phyloP scores from a whole-genome alignment of 2,113 vertebrate species.

The Trochalopteron elliotii region DNA sequence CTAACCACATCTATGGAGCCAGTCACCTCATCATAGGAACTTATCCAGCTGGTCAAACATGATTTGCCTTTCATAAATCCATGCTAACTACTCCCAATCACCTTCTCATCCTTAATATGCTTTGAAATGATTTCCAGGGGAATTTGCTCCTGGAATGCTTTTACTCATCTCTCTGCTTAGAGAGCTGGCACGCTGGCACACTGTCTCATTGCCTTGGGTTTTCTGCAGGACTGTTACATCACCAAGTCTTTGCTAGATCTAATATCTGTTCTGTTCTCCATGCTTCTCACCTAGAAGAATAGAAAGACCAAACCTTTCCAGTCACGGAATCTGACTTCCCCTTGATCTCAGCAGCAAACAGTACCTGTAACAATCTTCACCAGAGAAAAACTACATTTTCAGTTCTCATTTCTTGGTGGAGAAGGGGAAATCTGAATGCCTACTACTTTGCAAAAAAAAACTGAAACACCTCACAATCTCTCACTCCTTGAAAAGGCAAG shows the following conservation, averaged over 20 bases:
- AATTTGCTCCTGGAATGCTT: background rate
- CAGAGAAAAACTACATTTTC: background rate
- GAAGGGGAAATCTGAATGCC: background rate
- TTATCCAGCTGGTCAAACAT: background rate
- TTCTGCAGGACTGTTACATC: background rate
- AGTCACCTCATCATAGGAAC: background rate
- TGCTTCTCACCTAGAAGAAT: background rate
- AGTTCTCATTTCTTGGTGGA: background rate
- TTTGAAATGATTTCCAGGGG: background rate
- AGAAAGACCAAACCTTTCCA: background rate
- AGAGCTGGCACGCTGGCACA: background rate
- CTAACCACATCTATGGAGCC: background rate
- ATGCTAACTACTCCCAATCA: background rate
- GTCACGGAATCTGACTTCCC: accelerated
- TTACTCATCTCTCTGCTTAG: background rate
- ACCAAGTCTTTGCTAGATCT: background rate
- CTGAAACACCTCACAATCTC: background rate
- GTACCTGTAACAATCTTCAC: background rate
- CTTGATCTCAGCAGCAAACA: background rate
- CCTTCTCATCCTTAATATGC: background rate
- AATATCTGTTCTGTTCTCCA: background rate
- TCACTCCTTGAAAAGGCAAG: background rate
- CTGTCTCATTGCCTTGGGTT: background rate
- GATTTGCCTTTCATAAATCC: background rate
- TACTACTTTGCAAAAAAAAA: background rate